A percentile compares a stretch with the other conserved stretches of the same genome.
Evolutionary conservation across 2,113 vertebrate species (phyloP).

Genomic region (Plecotus auritus): DNA sequence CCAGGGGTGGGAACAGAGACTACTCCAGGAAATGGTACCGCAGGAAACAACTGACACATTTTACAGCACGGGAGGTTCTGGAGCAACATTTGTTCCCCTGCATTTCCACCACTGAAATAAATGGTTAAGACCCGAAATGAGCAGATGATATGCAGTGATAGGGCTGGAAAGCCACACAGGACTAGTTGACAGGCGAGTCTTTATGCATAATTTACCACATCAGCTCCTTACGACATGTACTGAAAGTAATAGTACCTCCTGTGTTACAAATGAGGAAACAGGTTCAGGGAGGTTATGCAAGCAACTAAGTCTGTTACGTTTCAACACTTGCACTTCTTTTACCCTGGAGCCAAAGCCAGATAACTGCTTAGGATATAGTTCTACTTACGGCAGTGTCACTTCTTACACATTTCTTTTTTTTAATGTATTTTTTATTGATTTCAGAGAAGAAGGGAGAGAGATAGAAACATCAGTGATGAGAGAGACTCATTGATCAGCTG

Average conservation of each 20-base stretch:
- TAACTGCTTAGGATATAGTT: not conserved
- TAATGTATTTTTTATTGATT: no score
- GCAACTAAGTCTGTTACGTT: not conserved
- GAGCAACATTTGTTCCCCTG: conserved; percentile 2
- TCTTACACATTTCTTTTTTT: not conserved
- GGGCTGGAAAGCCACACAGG: not conserved
- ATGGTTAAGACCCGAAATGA: not conserved
- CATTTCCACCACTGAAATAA: not conserved
- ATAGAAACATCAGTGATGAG: no score
- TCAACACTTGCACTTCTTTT: not conserved
- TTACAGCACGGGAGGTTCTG: conserved; percentile 34
- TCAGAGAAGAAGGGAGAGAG: no score
- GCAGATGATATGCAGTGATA: not conserved
- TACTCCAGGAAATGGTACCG: conserved; percentile 53
- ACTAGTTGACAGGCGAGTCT: not conserved
- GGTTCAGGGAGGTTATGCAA: conserved; percentile 39
- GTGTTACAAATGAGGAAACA: not conserved
- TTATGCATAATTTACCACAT: not conserved
- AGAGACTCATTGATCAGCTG: no score
- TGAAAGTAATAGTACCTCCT: not conserved
- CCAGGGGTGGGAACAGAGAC: conserved; percentile 55
- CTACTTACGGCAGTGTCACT: not conserved
- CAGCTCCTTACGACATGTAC: not conserved
- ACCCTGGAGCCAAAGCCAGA: not conserved
- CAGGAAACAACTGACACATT: conserved; percentile 11